Base-by-base conservation (phyloP, 2,797 vertebrate genomes). In the Balearica regulorum region DNA sequence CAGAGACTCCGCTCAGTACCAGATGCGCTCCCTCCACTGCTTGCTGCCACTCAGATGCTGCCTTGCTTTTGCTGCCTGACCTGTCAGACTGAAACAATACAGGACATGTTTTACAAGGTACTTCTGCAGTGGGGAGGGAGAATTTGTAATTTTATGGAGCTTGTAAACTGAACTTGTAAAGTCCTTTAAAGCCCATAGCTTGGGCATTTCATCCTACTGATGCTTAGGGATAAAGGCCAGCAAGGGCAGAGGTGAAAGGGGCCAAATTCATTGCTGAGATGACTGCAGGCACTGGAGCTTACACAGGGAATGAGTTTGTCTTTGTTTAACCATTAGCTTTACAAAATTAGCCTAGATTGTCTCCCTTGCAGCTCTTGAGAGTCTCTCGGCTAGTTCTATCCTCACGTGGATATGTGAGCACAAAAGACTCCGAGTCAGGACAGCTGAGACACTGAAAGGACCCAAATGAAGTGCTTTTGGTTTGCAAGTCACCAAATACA, bases 111-210 rank as follows among this genome's bases (percentile, higher is more conserved):
- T 95, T 95, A 97, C 92, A 96, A 96, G 90, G 75, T 95, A 76
- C 5, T 94, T 92, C 90, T 94, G 83, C 77, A 75, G 58, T 61
- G 71, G 57, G 61, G 69, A 96, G 88, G 61, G 87, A 94, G 94
- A 96, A 89, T 70, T 71, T 87, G 65, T 95, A 93, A 93, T 96
- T 97, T 97, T 96, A 97, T 96, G 82, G 96, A 90, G 91, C 96
- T 96, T 96, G 91, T 96, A 97, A 97, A 96, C 62, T 22, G 68
- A 89, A 94, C 94, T 96, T 96, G 91, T 97, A 96, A 97, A 97
- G 87, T 85, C 84, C 89, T 95, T 93, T 83, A 97, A 96, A 94
- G 72, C 94, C 77, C 51, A 71, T 66, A 93, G 93, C 84, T 90
- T 95, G 94, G 86, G 35, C 81, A 94, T 95, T 94, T 96, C 94